These are phyloP conservation scores for Crax fasciolata DNA, from an alignment of 2,797 vertebrate genomes.

Conservation along the genomic window DNA sequence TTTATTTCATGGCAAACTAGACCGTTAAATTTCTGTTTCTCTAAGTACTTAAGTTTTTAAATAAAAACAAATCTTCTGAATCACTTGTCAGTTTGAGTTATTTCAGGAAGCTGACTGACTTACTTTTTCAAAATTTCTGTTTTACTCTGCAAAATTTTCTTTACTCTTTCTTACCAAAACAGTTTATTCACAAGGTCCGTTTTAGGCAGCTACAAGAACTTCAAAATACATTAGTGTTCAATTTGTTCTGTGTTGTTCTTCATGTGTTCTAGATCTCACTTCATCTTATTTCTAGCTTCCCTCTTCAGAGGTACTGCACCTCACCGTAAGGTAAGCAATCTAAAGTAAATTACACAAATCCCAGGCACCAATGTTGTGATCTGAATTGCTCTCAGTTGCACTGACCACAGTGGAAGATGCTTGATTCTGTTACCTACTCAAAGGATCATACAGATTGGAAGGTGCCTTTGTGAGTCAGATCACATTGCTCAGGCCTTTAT, in stretches of 20 bases:
- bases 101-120: neutral
- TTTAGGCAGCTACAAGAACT: neutral
- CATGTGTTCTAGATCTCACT: neutral
- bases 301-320: neutral
- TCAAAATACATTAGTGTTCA: neutral
- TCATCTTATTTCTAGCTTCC: neutral
- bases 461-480: neutral
- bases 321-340: neutral
- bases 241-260: neutral
- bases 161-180: neutral
- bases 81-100: neutral
- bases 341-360: neutral
- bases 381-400: neutral
- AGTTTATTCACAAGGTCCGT: neutral
- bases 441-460: neutral
- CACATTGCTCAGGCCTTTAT: neutral
- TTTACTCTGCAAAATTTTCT: neutral
- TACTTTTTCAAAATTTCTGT: neutral
- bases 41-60: neutral
- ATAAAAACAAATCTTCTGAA: constrained; percentile 34
- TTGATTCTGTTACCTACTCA: neutral
- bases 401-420: neutral
- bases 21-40: constrained; percentile 1
- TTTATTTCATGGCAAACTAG: neutral
- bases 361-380: neutral